Evolutionary conservation across 2,113 vertebrate genomes (phyloP).

Genomic region (Notiomystis cincta): DNA sequence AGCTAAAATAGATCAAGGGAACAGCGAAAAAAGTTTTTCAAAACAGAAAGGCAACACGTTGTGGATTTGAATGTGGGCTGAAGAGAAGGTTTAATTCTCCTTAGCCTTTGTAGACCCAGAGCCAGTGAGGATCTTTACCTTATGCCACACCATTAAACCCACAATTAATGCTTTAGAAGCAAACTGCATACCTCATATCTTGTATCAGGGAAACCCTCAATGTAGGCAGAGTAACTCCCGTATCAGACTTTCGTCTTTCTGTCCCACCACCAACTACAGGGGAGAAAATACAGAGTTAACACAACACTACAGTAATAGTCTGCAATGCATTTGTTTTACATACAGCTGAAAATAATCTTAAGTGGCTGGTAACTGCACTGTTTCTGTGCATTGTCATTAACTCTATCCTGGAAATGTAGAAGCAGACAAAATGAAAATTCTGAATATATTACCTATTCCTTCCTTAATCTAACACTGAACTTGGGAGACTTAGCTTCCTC

Average conservation of each 20-base stretch:
- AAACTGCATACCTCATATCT: conserved; percentile 87
- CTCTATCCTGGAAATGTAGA: neutral
- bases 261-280: conserved; percentile 74
- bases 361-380: neutral
- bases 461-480: neutral
- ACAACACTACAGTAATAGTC: neutral
- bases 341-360: neutral
- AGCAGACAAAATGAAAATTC: neutral
- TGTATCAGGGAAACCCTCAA: conserved; percentile 86
- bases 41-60: neutral
- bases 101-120: neutral
- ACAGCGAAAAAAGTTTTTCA: neutral
- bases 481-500: neutral
- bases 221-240: conserved; percentile 73
- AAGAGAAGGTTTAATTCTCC: neutral
- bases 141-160: neutral
- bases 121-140: neutral
- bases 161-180: neutral
- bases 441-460: neutral
- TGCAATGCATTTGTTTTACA: neutral
- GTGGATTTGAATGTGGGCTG: neutral
- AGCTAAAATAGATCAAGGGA: neutral
- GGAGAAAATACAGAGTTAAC: neutral
- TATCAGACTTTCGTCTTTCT: conserved; percentile 83
- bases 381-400: neutral